These are phyloP conservation scores for Urosaurus nigricauda DNA, from an alignment of 2,797 vertebrate species.

Conservation along the genomic window DNA sequence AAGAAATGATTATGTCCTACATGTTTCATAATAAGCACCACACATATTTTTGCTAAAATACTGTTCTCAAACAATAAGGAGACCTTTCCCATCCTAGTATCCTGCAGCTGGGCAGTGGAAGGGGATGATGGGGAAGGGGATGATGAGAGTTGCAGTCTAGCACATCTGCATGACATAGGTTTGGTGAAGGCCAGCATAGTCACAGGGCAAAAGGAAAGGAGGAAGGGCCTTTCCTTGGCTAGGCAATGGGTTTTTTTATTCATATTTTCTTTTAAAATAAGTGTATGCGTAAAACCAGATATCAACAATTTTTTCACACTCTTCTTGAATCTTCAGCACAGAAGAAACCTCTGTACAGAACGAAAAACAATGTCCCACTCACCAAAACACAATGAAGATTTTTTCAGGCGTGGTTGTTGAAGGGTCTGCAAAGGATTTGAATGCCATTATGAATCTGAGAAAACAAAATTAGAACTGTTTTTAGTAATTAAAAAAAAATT, in stretches of 20 bases:
- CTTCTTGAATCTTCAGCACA: neutral
- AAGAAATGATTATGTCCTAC: neutral
- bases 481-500: neutral
- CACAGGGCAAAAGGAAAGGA: neutral
- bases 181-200: neutral
- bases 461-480: conserved; percentile 34
- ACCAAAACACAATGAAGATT: conserved; percentile 92
- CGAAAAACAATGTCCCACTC: conserved; percentile 60
- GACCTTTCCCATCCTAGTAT: neutral
- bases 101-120: neutral
- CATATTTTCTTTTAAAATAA: neutral
- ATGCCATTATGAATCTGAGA: conserved; percentile 87
- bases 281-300: no score
- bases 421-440: conserved; percentile 85
- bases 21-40: neutral
- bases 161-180: neutral
- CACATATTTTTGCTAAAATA: neutral
- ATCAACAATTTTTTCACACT: no score
- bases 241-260: no score
- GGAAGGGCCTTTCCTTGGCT: neutral
- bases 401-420: conserved; percentile 83
- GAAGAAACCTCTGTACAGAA: conserved; percentile 22
- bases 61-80: no score
- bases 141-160: neutral
- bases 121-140: neutral